A percentile compares a stretch with the other conserved stretches of the same genome.
Evolutionary conservation across 2,888 invertebrate species (phyloP).

Genomic region (Tuberolachnus salignus): DNA sequence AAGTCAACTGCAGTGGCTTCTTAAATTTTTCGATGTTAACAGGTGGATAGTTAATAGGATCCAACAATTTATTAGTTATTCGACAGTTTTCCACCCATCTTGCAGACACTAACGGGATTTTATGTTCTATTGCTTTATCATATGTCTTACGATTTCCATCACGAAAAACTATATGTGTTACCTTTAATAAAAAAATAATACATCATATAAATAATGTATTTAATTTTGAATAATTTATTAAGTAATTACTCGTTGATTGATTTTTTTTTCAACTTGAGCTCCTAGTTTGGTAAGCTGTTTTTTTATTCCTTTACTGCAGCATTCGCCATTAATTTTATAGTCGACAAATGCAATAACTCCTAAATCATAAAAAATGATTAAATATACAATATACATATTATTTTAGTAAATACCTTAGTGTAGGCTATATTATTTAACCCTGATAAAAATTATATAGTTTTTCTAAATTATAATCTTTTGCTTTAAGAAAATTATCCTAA

Average conservation of each 20-base stretch:
- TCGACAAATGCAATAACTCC: constrained; percentile 43
- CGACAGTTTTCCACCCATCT: constrained; percentile 22
- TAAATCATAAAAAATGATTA: constrained; percentile 14
- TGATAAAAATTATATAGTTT: too few relatives aligned
- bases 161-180: constrained; percentile 42
- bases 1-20: not conserved
- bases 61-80: constrained; percentile 35
- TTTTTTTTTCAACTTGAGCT: constrained; percentile 44
- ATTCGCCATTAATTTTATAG: constrained; percentile 33
- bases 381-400: not conserved
- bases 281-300: constrained; percentile 2
- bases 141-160: constrained; percentile 40
- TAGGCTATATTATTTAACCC: too few relatives aligned
- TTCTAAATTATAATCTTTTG: too few relatives aligned
- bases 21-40: constrained; percentile 24
- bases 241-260: constrained; percentile 32
- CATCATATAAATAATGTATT: not conserved
- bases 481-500: too few relatives aligned
- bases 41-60: constrained; percentile 25
- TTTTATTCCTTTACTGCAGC: not conserved
- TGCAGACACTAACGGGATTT: constrained; percentile 48
- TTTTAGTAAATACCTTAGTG: too few relatives aligned
- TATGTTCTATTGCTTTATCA: constrained; percentile 30
- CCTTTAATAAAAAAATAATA: constrained; percentile 15
- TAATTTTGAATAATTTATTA: not conserved